Percentiles rank a stretch among this genome's conserved stretches.
These are phyloP conservation scores for Pseudochirops cupreus DNA, from an alignment of 2,797 vertebrate genomes.

Conservation along the genomic window DNA sequence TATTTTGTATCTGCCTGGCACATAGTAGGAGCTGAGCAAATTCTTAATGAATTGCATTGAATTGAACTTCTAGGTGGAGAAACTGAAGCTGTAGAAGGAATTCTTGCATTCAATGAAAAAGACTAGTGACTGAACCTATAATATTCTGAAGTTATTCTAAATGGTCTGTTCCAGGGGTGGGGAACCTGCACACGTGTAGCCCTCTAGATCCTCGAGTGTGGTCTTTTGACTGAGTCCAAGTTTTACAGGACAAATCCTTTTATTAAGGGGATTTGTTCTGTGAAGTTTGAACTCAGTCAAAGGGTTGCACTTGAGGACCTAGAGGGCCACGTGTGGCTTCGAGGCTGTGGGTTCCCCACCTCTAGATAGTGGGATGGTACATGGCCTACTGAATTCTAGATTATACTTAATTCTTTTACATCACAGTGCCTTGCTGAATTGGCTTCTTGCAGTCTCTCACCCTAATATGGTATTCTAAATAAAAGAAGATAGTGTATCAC, in stretches of 20 bases:
- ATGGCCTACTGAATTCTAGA: neutral
- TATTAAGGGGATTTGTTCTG: too few relatives aligned
- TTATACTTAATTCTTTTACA: neutral
- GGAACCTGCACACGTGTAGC: too few relatives aligned
- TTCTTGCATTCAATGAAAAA: neutral
- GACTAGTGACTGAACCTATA: neutral
- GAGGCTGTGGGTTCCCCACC: too few relatives aligned
- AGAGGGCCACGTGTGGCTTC: too few relatives aligned
- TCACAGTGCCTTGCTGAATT: neutral
- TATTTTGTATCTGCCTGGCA: too few relatives aligned
- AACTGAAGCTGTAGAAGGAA: too few relatives aligned
- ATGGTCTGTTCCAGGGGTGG: neutral
- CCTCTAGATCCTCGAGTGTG: too few relatives aligned
- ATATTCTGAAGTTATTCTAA: constrained; percentile 8
- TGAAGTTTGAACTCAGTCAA: too few relatives aligned
- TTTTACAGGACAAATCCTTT: too few relatives aligned
- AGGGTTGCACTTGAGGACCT: too few relatives aligned
- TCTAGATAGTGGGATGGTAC: neutral
- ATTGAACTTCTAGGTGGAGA: neutral
- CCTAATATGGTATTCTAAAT: neutral
- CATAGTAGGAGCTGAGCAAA: too few relatives aligned
- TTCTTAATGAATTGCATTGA: neutral
- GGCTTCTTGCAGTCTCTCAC: neutral
- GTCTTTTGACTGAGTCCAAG: too few relatives aligned
- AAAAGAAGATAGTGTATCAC: neutral